Percentiles rank a stretch among this genome's conserved stretches.
Conservation (phyloP, 2,888 invertebrate species). For the Minunthozetes semirufus region DNA sequence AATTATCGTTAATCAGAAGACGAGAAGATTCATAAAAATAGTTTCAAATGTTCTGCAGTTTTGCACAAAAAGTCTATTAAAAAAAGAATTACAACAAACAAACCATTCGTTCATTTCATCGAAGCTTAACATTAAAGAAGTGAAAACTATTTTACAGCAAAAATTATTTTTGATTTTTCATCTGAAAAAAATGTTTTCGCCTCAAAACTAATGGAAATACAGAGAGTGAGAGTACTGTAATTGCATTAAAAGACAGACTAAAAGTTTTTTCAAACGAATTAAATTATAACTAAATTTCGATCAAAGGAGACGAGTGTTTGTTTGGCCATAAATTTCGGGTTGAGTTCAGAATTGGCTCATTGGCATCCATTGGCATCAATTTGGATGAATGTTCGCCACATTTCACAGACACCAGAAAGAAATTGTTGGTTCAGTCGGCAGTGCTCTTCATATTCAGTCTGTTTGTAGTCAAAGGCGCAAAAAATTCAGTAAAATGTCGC, state of each 20-base stretch:
- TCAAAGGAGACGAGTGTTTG: neutral
- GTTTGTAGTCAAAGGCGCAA: too few relatives aligned
- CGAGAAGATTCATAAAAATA: too few relatives aligned
- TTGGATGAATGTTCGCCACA: constrained; percentile 1
- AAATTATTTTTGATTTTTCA: constrained; percentile 16
- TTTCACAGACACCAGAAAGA: constrained; percentile 13
- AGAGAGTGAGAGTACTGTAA: neutral
- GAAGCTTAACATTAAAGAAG: neutral
- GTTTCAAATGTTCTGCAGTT: too few relatives aligned
- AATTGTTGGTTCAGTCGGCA: neutral
- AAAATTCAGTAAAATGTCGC: neutral
- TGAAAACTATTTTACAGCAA: neutral
- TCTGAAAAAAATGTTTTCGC: neutral
- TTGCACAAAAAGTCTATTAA: neutral
- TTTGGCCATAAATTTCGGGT: constrained; percentile 15
- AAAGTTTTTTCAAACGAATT: neutral
- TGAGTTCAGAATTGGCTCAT: constrained; percentile 4
- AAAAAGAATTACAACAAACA: neutral
- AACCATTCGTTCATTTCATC: neutral
- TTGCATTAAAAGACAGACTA: neutral
- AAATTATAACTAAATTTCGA: neutral
- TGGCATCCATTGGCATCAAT: neutral
- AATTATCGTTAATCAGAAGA: too few relatives aligned
- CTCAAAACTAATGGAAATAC: neutral
- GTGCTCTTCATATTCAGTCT: neutral